Evolutionary conservation across 1,140 invertebrate genomes (phyloP), one percentile per base, ranked within the genome.

Genomic region (Heliconius melpomene): DNA sequence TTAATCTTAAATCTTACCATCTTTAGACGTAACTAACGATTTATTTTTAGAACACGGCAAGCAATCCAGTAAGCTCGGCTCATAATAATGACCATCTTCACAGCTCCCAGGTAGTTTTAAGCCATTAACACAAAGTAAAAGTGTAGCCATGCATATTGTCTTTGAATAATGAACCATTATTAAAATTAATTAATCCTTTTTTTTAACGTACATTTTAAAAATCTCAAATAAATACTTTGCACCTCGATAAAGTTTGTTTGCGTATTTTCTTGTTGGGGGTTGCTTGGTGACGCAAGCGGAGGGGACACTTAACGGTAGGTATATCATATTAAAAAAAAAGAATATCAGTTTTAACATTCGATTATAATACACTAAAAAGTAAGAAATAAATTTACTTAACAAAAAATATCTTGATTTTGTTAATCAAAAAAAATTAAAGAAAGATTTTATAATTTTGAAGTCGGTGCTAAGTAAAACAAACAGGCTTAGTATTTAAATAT

Each of bases 1-100:
- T 18, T 16, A 20, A n/a, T n/a, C n/a, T n/a, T n/a, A 40, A 16
- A 52, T 29, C 88, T 91, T 83, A 92, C 93, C 90, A 81, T 94
- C 89, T n/a, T 9, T 26, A 66, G 91, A 88, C 32, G 85, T 79
- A 8, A 88, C 83, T 84, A 93, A 83, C 0, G 90, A 93, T 46
- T 75, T 77, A 79, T 93, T 93, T 54, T 75, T 81, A 23, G 86
- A 87, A 83, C 93, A 94, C 16, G 82, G 60, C 72, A 86, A 78
- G 50, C 91, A 93, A 52, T 82, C 77, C 80, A 92, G 87, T 38
- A 78, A 57, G 73, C 87, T 87, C 0, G 91, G 84, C 52, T 94
- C 93, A 77, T 87, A 93, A 79, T 85, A 93, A 23, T 90, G 82
- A 2, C 82, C 86, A 7, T 46, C 29, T 13, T 84, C 85, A 80